A percentile compares a stretch with the other conserved stretches of the same genome.
phyloP scores from a whole-genome alignment of 2,888 invertebrate species.

The Ischnura elegans region DNA sequence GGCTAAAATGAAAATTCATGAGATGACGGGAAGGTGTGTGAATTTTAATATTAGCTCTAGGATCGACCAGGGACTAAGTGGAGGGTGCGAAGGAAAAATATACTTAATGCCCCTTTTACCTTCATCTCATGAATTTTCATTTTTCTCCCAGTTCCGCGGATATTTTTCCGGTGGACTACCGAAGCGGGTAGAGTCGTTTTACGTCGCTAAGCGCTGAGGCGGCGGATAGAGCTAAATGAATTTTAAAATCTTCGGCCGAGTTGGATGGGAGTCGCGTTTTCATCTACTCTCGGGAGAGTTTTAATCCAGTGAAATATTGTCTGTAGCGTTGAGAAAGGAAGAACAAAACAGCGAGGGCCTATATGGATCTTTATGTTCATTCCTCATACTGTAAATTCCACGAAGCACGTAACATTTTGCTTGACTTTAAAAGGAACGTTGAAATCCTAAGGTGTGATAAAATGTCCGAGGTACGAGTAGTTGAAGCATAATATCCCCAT shows the following conservation, averaged over 20 bases:
- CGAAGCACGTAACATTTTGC: no score
- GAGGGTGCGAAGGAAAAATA: neutral
- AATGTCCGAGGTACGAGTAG: no score
- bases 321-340: neutral
- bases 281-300: neutral
- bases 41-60: constrained; percentile 7
- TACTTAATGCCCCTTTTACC: neutral
- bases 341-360: no score
- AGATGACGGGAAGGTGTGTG: neutral
- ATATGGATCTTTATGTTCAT: no score
- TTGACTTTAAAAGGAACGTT: no score
- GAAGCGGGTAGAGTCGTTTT: neutral
- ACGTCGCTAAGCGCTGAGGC: neutral
- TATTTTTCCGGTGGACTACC: neutral
- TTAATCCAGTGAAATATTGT: no score
- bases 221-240: neutral
- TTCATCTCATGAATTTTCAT: constrained; percentile 10
- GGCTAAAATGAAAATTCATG: constrained; percentile 5
- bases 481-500: no score
- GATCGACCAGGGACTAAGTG: neutral
- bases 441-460: no score
- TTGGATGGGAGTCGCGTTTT: neutral
- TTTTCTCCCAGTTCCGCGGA: neutral
- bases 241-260: neutral
- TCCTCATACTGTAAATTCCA: no score